phyloP scores from a whole-genome alignment of 2,113 vertebrate genomes.

The Callorhinus ursinus region DNA sequence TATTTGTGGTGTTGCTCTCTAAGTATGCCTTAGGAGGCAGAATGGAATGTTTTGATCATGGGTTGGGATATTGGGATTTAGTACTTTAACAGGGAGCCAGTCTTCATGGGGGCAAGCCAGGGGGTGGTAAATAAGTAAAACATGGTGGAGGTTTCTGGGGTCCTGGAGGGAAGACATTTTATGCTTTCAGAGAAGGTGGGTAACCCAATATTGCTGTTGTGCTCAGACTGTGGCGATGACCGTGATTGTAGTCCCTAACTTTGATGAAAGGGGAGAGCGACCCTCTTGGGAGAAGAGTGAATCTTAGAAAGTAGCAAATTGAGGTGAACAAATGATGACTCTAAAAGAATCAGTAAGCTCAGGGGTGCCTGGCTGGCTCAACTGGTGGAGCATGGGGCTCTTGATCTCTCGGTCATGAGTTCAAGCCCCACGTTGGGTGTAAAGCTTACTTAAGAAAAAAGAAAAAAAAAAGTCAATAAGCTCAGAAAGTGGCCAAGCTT shows the following conservation, averaged over 20 bases:
- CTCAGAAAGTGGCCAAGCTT: background rate
- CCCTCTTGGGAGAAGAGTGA: background rate
- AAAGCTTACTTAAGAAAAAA: background rate
- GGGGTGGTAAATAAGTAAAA: background rate
- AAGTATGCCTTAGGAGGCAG: background rate
- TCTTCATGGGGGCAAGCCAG: too few species aligned
- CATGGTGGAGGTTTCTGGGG: fast-evolving
- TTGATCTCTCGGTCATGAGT: background rate
- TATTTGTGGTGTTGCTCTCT: fast-evolving
- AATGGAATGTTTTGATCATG: background rate
- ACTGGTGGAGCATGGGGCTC: background rate
- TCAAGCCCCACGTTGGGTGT: background rate
- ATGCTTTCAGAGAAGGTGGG: fast-evolving
- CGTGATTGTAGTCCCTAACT: background rate
- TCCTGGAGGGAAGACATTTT: background rate
- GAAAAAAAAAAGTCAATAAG: background rate
- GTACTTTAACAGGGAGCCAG: background rate
- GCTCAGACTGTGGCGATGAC: fast-evolving
- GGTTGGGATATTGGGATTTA: background rate
- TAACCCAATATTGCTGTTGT: background rate
- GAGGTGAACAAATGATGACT: background rate
- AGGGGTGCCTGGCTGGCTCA: background rate
- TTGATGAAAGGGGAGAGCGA: background rate
- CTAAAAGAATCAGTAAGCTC: background rate
- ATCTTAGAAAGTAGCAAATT: background rate